Evolutionary conservation across 1,140 invertebrate species (phyloP), one percentile per base, ranked within the genome.

Genomic region (Pseudomyrmex gracilis): DNA sequence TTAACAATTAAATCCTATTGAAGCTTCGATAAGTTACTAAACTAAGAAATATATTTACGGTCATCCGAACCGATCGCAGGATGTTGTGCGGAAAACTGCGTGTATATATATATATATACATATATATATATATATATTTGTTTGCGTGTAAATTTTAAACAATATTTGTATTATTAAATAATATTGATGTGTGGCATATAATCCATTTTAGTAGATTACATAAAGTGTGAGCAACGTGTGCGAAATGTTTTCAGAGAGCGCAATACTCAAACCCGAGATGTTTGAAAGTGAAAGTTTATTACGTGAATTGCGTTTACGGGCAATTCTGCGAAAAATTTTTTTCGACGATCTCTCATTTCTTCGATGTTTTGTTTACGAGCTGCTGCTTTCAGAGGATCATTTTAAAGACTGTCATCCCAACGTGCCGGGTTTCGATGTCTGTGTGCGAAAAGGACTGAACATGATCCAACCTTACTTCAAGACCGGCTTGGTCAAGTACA

Each of bases 371-470:
- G 9, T 57, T 0, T 17, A 64, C 24, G 13, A 45, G 47, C 15
- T 15, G 5, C 45, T 68, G 20, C 47, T 61, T 49, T 90, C 85
- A 94, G 93, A 94, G 85, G 93, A 95, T 43, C 66, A 92, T 24
- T 96, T 97, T 80, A 92, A 94, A 84, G 93, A 95, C 67, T 98
- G 97, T 90, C 95, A 96, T 49, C 95, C 94, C 34, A 93, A 93
- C 7, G 94, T 94, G 4, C 73, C 94, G 10, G 95, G 96, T 2
- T 97, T 97, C 89, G 97, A 97, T 85, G 94, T 93, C 4, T 98
- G 97, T 89, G 94, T 97, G 60, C 96, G 96, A 92, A 94, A 96
- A 90, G 96, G 95, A 51, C 93, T 97, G n/a, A 98, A 98, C 90
- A 95, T 95, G 57, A 90, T 97, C 17, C 94, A 96, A 20, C 95